phyloP scores from a whole-genome alignment of 2,888 invertebrate species.

The Rhaphigaster nebulosa region DNA sequence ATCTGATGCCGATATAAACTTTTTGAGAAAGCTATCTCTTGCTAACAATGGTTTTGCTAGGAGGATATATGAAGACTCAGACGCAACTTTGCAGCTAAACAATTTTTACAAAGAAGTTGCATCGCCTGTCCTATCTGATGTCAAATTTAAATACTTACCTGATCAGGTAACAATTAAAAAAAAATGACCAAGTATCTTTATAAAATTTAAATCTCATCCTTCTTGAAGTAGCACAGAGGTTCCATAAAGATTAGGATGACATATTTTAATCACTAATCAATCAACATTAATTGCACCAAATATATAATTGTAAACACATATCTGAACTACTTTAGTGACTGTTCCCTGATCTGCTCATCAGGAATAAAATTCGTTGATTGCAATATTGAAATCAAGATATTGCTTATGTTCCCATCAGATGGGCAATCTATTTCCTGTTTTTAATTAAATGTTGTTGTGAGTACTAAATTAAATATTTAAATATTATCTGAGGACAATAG shows the following conservation, averaged over 20 bases:
- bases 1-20: conserved; percentile 75
- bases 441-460: too few relatives aligned
- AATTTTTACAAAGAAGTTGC: conserved; percentile 78
- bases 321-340: too few relatives aligned
- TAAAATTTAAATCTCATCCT: background rate
- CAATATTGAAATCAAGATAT: too few relatives aligned
- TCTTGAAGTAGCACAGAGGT: too few relatives aligned
- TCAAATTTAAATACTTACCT: conserved; percentile 74
- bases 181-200: background rate
- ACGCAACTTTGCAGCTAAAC: conserved; percentile 76
- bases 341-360: too few relatives aligned
- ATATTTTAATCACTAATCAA: background rate
- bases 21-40: conserved; percentile 76
- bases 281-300: too few relatives aligned
- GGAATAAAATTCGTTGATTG: too few relatives aligned
- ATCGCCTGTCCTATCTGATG: conserved; percentile 76
- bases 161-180: conserved; percentile 37
- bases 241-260: background rate
- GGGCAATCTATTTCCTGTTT: too few relatives aligned
- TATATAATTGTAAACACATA: too few relatives aligned
- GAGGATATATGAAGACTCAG: conserved; percentile 79
- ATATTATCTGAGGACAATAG: too few relatives aligned
- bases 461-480: too few relatives aligned
- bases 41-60: conserved; percentile 78
- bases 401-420: too few relatives aligned